These are phyloP conservation scores for Sebastes oblongus DNA, from an alignment of 2,797 vertebrate genomes.

Conservation along the genomic window DNA sequence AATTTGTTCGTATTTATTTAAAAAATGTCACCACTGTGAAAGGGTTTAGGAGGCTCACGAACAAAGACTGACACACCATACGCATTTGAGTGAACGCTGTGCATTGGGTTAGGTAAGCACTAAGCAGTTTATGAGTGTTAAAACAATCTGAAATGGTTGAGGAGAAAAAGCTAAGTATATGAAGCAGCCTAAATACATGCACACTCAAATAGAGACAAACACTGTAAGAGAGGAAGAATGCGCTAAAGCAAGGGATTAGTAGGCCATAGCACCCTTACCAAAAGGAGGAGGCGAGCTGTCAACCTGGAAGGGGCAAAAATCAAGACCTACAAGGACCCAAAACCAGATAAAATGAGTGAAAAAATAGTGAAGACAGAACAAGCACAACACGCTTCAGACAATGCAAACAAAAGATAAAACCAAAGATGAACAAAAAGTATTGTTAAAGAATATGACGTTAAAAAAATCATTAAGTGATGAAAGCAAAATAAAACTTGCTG, in stretches of 20 bases:
- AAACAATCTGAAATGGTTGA: slow-evolving; percentile 56
- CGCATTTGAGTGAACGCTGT: slow-evolving; percentile 36
- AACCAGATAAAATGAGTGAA: slow-evolving; percentile 98
- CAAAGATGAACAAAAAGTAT: slow-evolving; percentile 59
- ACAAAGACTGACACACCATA: slow-evolving; percentile 49
- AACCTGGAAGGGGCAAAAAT: slow-evolving; percentile 99
- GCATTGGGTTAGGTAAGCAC: slow-evolving; percentile 62
- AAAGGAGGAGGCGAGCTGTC: slow-evolving; percentile 97
- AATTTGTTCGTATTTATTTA: slow-evolving; percentile 1
- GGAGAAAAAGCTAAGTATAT: slow-evolving; percentile 46
- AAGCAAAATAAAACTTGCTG: slow-evolving; percentile 43
- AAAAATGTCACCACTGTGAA: slow-evolving; percentile 16
- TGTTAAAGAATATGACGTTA: slow-evolving; percentile 66
- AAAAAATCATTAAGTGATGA: slow-evolving; percentile 35
- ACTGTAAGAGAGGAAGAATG: slow-evolving; percentile 67
- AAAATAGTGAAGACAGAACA: slow-evolving; percentile 82
- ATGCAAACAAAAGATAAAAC: slow-evolving; percentile 69
- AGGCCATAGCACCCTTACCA: slow-evolving; percentile 95
- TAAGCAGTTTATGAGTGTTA: slow-evolving; percentile 56
- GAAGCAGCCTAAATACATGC: slow-evolving; percentile 63
- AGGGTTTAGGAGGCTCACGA: slow-evolving; percentile 27
- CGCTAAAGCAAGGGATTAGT: slow-evolving; percentile 85
- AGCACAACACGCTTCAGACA: slow-evolving; percentile 74
- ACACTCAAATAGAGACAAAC: slow-evolving; percentile 57
- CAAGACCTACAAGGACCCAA: slow-evolving; percentile 99